Evolutionary conservation across 2,888 invertebrate genomes (phyloP), one percentile per base, ranked within the genome.

Genomic region (Smittia sp.): DNA sequence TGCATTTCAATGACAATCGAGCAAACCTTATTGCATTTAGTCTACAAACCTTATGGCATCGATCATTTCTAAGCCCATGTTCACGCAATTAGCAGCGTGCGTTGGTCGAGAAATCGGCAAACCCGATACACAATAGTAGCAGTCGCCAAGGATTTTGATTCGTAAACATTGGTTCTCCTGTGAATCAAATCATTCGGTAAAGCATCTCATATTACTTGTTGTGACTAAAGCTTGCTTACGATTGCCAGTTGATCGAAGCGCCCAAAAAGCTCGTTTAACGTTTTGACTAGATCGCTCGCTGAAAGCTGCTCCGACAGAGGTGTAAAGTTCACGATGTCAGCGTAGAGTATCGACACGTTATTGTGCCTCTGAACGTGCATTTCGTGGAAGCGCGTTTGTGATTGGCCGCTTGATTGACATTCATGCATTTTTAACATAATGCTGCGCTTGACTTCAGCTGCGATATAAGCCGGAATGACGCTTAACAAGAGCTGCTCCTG

Each of bases 321-420:
- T 0, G 98, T 98, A 82, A 98, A 98, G 85, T 97, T 98, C 32
- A 98, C 98, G 77, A 98, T 98, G 81, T 98, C 98, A 0, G 98
- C 98, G 82, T 97, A 98, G 58, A 98, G 85, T 76, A 98, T 97
- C 80, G 97, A 95, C 78, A 96, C 96, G 81, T 96, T 96, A 81
- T 96, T 95, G 82, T 97, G 96, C 7, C 96, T 86, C 79, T 97
- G 96, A 0, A 98, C 96, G 83, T 97, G 96, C 87, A 98, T 90
- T 82, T 98, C 97, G 81, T 98, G 96, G 81, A 97, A 98, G 63
- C 93, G 86, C 9, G 93, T 94, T 78, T 91, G 89, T 78, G 91
- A 82, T 2, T 88, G 81, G 79, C 87, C 82, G 58, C 75, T 25
- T 78, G 84, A 78, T 77, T 85, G 78, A 3, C 93, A 93, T 80